Evolutionary conservation across 2,888 invertebrate genomes (phyloP).

Genomic region (Cryptocephalus primarius): DNA sequence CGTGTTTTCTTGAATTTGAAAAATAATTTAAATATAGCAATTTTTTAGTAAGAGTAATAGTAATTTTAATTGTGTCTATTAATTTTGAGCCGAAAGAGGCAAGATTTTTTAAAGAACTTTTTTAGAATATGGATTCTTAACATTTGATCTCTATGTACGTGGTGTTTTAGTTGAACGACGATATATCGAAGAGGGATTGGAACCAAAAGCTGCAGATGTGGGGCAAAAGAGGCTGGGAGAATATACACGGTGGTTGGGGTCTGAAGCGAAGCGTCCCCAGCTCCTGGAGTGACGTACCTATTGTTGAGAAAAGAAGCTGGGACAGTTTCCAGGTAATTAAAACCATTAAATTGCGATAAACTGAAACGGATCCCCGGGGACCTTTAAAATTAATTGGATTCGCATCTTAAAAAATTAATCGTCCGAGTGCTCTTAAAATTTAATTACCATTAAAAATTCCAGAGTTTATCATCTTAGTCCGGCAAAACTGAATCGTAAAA

Average conservation of each 20-base stretch:
- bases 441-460: background rate
- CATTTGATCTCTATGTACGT: no score
- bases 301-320: constrained; percentile 48
- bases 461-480: background rate
- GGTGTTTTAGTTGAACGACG: background rate
- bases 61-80: no score
- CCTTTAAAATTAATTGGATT: no score
- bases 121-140: no score
- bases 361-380: no score
- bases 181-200: background rate
- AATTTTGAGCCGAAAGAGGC: no score
- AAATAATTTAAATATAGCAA: no score
- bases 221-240: constrained; percentile 15
- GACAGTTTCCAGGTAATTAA: constrained; percentile 35
- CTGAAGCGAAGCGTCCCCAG: constrained; percentile 36
- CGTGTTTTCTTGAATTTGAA: no score
- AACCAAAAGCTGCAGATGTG: background rate
- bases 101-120: no score
- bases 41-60: no score
- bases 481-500: background rate
- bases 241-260: constrained; percentile 46
- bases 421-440: background rate
- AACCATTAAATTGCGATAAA: background rate
- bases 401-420: background rate
- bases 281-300: constrained; percentile 16